Evolutionary conservation across 2,113 vertebrate genomes (phyloP), one percentile per base, ranked within the genome.

Genomic region (Halichoerus grypus): DNA sequence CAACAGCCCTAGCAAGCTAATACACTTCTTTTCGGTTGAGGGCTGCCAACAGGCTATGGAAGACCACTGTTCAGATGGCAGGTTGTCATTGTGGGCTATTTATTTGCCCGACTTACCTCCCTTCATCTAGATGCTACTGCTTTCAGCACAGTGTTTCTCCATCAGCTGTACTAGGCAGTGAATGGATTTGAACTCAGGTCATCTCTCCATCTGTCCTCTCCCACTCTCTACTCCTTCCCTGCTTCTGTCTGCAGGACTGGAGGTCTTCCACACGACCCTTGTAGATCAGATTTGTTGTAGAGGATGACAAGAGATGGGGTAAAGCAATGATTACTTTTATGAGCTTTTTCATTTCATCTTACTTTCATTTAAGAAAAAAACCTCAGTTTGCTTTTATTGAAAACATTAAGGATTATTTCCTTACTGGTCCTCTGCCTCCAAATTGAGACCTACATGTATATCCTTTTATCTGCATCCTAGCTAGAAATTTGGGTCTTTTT

Each of bases 401-500:
- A 92, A 89, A 94, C 7, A 74, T 83, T 80, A 82, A 74, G 55
- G 4, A 46, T 86, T 61, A 67, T 88, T 90, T 94, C 24, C 31
- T 96, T 18, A 61, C 55, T n/a, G 31, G 18, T 76, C 12, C 16
- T 92, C 76, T 8, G 15, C 39, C 63, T 92, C 57, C 59, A 90
- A 36, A 65, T 22, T 39, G 26, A 92, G 11, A 15, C 33, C 26
- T 28, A 76, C 14, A 49, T 49, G 13, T 63, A 49, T 33, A 63
- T 72, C 7, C 15, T 93, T 90, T 84, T 42, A 69, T 90, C 18
- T 92, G 63, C 92, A 94, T 88, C 63, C 15, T 76, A 92, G 84
- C 57, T 80, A 19, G 49, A 88, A 92, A 89, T 90, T 88, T 76
- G 55, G 42, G 4, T 9, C 53, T 5, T 90, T 92, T 57, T 89